Evolutionary conservation across 2,797 vertebrate genomes (phyloP), one percentile per base, ranked within the genome.

Genomic region (Enteromius anoplus): DNA sequence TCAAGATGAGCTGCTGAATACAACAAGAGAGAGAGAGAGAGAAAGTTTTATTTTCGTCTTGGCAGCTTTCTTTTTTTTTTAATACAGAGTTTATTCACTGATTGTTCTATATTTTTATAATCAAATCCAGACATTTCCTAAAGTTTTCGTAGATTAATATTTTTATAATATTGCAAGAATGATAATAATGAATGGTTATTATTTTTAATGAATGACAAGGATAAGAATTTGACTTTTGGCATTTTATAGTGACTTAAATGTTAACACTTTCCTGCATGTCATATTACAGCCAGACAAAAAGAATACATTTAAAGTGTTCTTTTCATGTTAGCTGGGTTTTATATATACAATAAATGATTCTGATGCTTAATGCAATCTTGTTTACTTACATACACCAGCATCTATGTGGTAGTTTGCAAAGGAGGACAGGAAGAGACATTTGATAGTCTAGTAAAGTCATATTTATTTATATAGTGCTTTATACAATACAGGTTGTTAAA

Each of bases 1-100:
- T 76, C 60, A 79, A 87, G 85, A 64, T 58, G 53, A 65, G 53
- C 42, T 77, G 55, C 21, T 77, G 45, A 80, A 72, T 85, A 87
- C 76, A 26, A 70, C 12, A 60, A 53, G 29, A 53, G 26, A 21
- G 47, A 32, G 26, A 2, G 17, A 51, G 29, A 32, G 15, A 51
- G 34, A 51, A 53, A 3, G 1, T n/a, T n/a, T 37, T 8, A 37
- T 37, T 29, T 15, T 49, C 1, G 11, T 72, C 42, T 71, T 49
- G 45, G 26, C 26, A 29, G 9, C 15, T 72, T 72, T 72, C 15
- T 49, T 72, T 72, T 17, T 71, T 7, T 19, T 29, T 49, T n/a
- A n/a, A n/a, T n/a, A n/a, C 42, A 45, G 69, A 51, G 23, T 51
- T 72, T 49, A 72, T 49, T 72, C 42, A 47, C n/a, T 8, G 2